These are phyloP conservation scores for Mastacembelus armatus DNA, from an alignment of 2,797 vertebrate genomes.

Conservation along the genomic window DNA sequence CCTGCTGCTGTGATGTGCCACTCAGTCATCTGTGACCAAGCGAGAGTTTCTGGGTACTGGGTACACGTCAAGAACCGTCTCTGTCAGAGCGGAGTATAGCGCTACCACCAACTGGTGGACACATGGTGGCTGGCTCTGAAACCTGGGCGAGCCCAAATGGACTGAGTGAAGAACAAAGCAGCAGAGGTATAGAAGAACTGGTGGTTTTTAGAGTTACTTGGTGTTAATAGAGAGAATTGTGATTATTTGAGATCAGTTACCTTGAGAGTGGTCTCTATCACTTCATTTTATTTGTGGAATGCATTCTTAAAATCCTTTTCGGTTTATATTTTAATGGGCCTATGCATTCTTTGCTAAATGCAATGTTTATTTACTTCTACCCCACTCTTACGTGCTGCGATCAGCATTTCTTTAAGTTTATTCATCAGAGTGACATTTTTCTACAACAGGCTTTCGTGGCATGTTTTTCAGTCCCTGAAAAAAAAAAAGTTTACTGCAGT, in stretches of 20 bases:
- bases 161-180: constrained; percentile 43
- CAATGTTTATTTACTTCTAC: constrained; percentile 29
- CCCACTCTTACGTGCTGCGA: constrained; percentile 34
- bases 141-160: constrained; percentile 28
- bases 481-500: constrained; percentile 2
- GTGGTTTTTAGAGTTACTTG: constrained; percentile 5
- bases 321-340: constrained; percentile 17
- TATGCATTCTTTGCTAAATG: constrained; percentile 17
- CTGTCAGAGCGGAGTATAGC: constrained; percentile 46
- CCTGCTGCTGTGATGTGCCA: constrained; percentile 27
- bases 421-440: constrained; percentile 32
- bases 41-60: constrained; percentile 28
- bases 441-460: constrained; percentile 21
- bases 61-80: constrained; percentile 41
- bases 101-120: constrained; percentile 40
- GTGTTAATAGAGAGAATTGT: constrained; percentile 18
- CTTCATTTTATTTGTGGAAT: constrained; percentile 44
- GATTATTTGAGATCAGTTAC: constrained; percentile 27
- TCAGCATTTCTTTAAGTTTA: constrained; percentile 40
- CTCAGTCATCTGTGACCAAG: constrained; percentile 30
- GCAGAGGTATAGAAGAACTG: constrained; percentile 32
- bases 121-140: constrained; percentile 32
- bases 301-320: constrained; percentile 29
- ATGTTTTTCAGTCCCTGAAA: constrained; percentile 31
- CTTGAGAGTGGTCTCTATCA: constrained; percentile 19